Evolutionary conservation across 2,113 vertebrate species (phyloP).

Genomic region (Archocentrus centrarchus): DNA sequence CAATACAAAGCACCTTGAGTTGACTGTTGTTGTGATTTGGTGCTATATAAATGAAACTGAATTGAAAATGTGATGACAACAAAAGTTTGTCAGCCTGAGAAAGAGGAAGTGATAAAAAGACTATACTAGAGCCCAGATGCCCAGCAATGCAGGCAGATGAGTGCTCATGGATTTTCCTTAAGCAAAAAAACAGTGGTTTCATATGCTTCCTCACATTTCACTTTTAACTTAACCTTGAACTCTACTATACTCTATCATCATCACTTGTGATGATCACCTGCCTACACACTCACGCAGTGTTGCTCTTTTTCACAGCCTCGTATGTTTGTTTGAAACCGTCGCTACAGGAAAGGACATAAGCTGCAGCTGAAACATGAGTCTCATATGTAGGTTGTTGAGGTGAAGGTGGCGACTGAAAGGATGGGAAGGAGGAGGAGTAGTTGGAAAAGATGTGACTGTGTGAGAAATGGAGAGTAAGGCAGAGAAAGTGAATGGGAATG

Average conservation of each 20-base stretch:
- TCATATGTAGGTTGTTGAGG: conserved; percentile 15
- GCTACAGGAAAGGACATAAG: conserved; percentile 17
- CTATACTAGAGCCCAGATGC: too few relatives aligned
- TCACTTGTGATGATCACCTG: neutral
- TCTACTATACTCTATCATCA: neutral
- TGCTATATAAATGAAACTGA: too few relatives aligned
- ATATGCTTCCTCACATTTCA: neutral
- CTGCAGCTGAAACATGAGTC: conserved; percentile 9
- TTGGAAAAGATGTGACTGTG: neutral
- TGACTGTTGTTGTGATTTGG: too few relatives aligned
- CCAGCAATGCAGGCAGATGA: too few relatives aligned
- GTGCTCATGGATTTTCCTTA: too few relatives aligned
- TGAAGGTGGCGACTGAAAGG: conserved; percentile 17
- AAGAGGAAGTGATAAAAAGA: too few relatives aligned
- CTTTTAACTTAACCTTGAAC: neutral
- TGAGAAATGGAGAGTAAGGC: neutral
- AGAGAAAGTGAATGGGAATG: neutral
- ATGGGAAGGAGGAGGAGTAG: neutral
- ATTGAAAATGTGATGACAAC: too few relatives aligned
- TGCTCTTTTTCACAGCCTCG: neutral
- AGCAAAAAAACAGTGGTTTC: neutral
- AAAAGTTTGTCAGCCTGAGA: too few relatives aligned
- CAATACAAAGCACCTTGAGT: too few relatives aligned
- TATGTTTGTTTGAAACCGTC: neutral
- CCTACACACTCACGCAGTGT: neutral